These are phyloP conservation scores for Plectropomus leopardus DNA, from an alignment of 2,113 vertebrate genomes.

Conservation along the genomic window DNA sequence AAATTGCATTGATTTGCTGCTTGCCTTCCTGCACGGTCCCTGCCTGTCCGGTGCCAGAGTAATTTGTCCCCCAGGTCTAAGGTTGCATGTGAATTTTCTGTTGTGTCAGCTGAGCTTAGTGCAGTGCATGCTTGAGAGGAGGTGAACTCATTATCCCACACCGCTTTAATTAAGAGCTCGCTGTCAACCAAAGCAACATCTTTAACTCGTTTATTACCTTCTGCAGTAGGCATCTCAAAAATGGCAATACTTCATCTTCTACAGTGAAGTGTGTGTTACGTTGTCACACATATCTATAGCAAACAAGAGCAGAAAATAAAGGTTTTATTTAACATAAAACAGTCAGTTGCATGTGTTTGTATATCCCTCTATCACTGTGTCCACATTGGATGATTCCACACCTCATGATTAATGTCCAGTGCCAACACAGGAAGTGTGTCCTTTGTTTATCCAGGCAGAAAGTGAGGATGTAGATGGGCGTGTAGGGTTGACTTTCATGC, in stretches of 20 bases:
- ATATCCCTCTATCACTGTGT: no score
- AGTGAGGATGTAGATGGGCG: background rate
- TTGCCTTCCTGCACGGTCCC: conserved; percentile 60
- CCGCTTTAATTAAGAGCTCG: conserved; percentile 76
- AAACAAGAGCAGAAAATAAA: conserved; percentile 26
- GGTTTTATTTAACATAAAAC: conserved; percentile 18
- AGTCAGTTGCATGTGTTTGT: background rate
- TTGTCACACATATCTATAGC: conserved; percentile 41
- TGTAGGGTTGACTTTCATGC: background rate
- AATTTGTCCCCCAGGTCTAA: conserved; percentile 71
- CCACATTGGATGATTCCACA: background rate
- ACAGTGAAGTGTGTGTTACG: conserved; percentile 15
- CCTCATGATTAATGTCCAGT: background rate
- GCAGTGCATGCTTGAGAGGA: conserved; percentile 72
- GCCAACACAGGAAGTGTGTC: background rate
- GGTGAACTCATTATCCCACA: conserved; percentile 73
- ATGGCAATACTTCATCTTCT: conserved; percentile 60
- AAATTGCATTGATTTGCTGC: conserved; percentile 79
- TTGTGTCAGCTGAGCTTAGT: conserved; percentile 79
- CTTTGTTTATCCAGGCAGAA: background rate
- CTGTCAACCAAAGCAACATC: conserved; percentile 66
- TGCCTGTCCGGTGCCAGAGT: conserved; percentile 68
- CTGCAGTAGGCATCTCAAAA: conserved; percentile 52
- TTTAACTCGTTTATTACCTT: conserved; percentile 68
- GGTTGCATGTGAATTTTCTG: conserved; percentile 79